Evolutionary conservation across 2,888 invertebrate species (phyloP), one percentile per base, ranked within the genome.

Genomic region (Cataglyphis cursor): DNA sequence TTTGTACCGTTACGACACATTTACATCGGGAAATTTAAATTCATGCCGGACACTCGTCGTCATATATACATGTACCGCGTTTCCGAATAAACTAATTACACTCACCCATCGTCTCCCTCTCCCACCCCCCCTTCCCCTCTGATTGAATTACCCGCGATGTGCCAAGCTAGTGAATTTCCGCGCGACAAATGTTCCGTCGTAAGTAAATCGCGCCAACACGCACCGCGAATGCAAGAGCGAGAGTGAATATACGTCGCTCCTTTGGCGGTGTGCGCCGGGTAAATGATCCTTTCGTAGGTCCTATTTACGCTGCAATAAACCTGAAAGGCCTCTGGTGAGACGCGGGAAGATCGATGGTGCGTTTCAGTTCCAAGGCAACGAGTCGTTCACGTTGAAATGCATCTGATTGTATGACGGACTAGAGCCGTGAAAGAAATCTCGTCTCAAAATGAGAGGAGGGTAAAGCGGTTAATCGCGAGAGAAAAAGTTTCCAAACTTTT

Each of bases 291-390:
- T 59, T 44, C 70, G 57, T 35, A 18, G 70, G 59, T 78, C 70
- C 59, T 70, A 41, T 78, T 70, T 70, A 78, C 78, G 78, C 78
- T 44, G 57, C 78, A 70, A 44, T 70, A 70, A 78, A 78, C 59
- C 70, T 70, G 70, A 78, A 78, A 78, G 78, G 59, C 70, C 51
- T 21, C 21, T 10, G 38, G 41, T n/a, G 78, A 59, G 54, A 59
- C 28, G 51, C 41, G 21, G 31, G 41, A 70, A 70, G 78, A 78
- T 78, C 68, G 78, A 78, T 78, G 54, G 24, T 59, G 41, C 65
- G 59, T 78, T 78, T 59, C 57, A 68, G 6, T 62, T 15, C 41
- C 59, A 62, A 9, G 15, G 28, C 41, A 12, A 3, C 28, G 12
- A 18, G n/a, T 38, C 65, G 18, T 24, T 62, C 28, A 8, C 51